Conservation (phyloP, 2,113 vertebrate species). For the Acrocephalus kingi region DNA sequence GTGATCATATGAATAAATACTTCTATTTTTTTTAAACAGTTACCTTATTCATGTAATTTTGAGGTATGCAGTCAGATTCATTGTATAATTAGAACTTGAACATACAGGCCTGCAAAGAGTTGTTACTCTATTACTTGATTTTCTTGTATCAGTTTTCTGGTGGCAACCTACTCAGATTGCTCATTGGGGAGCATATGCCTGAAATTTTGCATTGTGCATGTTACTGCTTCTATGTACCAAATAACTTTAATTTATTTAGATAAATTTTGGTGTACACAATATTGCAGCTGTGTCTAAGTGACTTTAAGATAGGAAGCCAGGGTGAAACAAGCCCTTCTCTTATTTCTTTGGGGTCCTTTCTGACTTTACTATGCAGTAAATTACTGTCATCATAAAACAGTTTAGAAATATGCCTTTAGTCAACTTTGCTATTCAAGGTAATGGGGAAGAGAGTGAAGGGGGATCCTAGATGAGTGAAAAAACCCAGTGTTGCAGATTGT, state of each 20-base stretch:
- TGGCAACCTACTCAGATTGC: background rate
- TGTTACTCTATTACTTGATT: background rate
- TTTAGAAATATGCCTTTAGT: background rate
- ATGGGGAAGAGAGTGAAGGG: background rate
- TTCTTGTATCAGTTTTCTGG: background rate
- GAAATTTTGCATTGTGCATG: background rate
- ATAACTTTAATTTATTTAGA: background rate
- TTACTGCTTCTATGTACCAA: background rate
- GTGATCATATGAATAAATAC: background rate
- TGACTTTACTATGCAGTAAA: background rate
- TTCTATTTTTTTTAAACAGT: background rate
- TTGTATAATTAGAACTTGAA: background rate
- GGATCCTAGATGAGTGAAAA: background rate
- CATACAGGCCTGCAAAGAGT: background rate
- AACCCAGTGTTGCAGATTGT: background rate
- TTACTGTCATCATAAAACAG: background rate
- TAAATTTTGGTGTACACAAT: background rate
- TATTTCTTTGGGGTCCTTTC: background rate
- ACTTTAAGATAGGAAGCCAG: background rate
- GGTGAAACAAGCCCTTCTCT: background rate
- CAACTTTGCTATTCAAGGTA: background rate
- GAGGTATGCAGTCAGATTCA: background rate
- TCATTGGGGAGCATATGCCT: rapidly evolving
- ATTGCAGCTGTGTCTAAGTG: background rate
- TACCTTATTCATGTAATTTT: background rate